Evolutionary conservation across 1,140 invertebrate species (phyloP).

Genomic region (Colletes latitarsis): DNA sequence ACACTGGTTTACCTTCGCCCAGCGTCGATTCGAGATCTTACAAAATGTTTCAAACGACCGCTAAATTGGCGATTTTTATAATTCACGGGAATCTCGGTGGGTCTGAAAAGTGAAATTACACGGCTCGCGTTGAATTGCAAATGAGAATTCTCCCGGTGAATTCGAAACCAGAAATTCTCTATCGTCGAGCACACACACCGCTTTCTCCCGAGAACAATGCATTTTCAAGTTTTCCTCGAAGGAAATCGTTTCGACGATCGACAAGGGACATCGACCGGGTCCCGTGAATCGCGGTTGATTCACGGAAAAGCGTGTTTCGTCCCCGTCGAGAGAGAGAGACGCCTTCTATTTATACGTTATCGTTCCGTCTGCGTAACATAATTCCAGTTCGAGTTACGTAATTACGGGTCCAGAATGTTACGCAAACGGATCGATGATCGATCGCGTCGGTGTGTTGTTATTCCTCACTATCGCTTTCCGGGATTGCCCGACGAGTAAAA

Average conservation of each 20-base stretch:
- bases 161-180: too few relatives aligned
- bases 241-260: too few relatives aligned
- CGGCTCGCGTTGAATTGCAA: neutral
- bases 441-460: neutral
- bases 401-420: conserved; percentile 3
- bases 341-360: conserved; percentile 26
- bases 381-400: conserved; percentile 26
- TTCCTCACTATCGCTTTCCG: conserved; percentile 1
- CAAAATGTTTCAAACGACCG: too few relatives aligned
- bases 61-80: too few relatives aligned
- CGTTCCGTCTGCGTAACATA: conserved; percentile 31
- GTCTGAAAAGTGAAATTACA: too few relatives aligned
- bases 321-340: neutral
- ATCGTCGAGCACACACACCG: too few relatives aligned
- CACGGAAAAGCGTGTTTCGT: neutral
- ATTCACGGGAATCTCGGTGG: too few relatives aligned
- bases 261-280: neutral
- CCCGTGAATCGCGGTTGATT: neutral
- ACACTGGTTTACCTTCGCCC: too few relatives aligned
- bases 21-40: too few relatives aligned
- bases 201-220: too few relatives aligned
- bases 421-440: conserved; percentile 3
- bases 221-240: neutral
- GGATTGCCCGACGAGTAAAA: neutral
- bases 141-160: neutral